phyloP scores from a whole-genome alignment of 2,113 vertebrate genomes.

The Podocnemis expansa region DNA sequence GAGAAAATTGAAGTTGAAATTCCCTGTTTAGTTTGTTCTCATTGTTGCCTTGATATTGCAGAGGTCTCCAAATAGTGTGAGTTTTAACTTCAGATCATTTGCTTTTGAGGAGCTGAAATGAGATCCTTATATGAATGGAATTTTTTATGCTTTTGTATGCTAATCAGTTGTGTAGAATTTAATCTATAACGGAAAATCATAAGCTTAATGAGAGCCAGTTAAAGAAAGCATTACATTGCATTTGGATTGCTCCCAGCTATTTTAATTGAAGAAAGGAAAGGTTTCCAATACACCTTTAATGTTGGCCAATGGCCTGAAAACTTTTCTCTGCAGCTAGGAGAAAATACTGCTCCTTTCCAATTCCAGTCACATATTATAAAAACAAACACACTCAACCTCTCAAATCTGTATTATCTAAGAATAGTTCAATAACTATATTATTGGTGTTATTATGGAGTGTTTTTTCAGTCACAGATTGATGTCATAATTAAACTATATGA shows the following conservation, averaged over 20 bases:
- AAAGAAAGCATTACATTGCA: constrained; percentile 32
- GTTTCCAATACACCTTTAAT: constrained; percentile 57
- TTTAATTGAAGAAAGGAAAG: constrained; percentile 65
- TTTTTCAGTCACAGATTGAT: not conserved
- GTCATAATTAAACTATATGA: not conserved
- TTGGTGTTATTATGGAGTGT: not conserved
- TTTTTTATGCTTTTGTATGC: constrained; percentile 39
- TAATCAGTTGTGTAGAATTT: constrained; percentile 48
- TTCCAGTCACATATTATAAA: not conserved
- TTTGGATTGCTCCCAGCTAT: constrained; percentile 49
- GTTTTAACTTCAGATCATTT: constrained; percentile 44
- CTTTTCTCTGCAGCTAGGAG: constrained; percentile 2
- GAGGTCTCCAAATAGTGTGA: constrained; percentile 39
- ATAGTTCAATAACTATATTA: not conserved
- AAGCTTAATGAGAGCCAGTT: constrained; percentile 44
- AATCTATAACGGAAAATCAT: constrained; percentile 33
- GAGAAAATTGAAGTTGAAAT: constrained; percentile 38
- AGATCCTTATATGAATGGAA: not conserved
- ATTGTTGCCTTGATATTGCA: constrained; percentile 49
- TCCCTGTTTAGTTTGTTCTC: constrained; percentile 53
- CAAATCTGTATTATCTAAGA: not conserved
- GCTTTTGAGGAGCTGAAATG: constrained; percentile 15
- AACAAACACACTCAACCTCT: not conserved
- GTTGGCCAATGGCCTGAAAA: constrained; percentile 31
- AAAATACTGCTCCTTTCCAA: constrained; percentile 3